phyloP scores from a whole-genome alignment of 2,888 invertebrate genomes.

The Alitta virens region DNA sequence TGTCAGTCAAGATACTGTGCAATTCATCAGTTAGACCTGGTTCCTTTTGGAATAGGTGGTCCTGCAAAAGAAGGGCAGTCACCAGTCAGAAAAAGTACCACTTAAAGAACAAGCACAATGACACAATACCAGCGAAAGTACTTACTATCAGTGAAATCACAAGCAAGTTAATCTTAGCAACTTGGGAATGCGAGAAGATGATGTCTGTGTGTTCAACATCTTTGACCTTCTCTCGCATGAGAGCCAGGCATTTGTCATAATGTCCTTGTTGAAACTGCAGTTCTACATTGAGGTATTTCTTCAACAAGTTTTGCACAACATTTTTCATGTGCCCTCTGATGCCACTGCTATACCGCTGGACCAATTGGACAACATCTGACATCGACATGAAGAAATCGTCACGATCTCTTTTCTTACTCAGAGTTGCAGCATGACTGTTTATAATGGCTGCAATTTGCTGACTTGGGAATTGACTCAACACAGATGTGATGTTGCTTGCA shows the following conservation, averaged over 20 bases:
- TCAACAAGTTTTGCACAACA: slow-evolving; percentile 88
- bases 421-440: slow-evolving; percentile 84
- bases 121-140: slow-evolving; percentile 8
- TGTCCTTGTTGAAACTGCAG: slow-evolving; percentile 92
- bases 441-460: slow-evolving; percentile 68
- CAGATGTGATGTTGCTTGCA: slow-evolving; percentile 93
- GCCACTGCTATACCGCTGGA: slow-evolving; percentile 92
- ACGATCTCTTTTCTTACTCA: slow-evolving; percentile 84
- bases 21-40: slow-evolving; percentile 93
- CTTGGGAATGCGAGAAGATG: slow-evolving; percentile 82
- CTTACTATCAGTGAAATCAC: slow-evolving; percentile 78
- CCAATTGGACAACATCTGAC: slow-evolving; percentile 87
- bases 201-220: slow-evolving; percentile 66
- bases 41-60: slow-evolving; percentile 67
- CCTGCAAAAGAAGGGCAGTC: slow-evolving; percentile 36
- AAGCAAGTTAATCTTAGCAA: slow-evolving; percentile 78
- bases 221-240: slow-evolving; percentile 73
- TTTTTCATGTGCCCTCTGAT: slow-evolving; percentile 95
- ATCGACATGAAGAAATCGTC: slow-evolving; percentile 96
- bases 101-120: too few relatives aligned
- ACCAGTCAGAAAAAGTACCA: too few relatives aligned
- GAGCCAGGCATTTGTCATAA: slow-evolving; percentile 94
- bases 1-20: slow-evolving; percentile 82
- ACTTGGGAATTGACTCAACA: slow-evolving; percentile 94
- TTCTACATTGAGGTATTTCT: slow-evolving; percentile 90